Base-by-base conservation (phyloP, 2,113 vertebrate species). In the Datnioides undecimradiatus region DNA sequence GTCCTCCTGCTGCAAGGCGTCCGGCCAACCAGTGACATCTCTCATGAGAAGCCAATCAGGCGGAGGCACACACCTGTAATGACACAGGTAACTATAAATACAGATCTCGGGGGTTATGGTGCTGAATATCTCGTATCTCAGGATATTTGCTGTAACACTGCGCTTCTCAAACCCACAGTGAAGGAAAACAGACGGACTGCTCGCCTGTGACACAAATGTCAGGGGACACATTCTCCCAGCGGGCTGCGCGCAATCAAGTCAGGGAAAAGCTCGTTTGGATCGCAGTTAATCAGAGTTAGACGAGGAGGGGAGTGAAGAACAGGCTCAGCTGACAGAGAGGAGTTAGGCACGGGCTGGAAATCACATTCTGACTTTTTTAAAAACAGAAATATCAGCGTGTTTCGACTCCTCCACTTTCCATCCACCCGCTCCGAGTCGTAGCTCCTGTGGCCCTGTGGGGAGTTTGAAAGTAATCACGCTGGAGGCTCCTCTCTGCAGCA, bases 201-300 rank as follows among this genome's bases (percentile, higher is more conserved):
- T 55, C 1, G 21, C 71, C 19, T 66, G 19, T 73, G 23, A 73
- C 31, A 63, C 19, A 84, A 59, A 74, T 64, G 25, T 80, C 41
- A 66, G 19, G 33, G 25, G 59, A 68, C 17, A 62, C 41, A n/a
- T 38, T 63, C 67, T 73, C 69, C 58, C 71, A 45, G 58, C 23
- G 60, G 55, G 14, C 8, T 19, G 54, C 10, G 69, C 23, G 71
- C 75, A 78, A 80, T 85, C 64, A 68, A 82, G 82, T 80, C 69
- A 72, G 31, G 31, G 68, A 46, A 49, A 62, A 81, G 41, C 58
- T 73, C 10, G 68, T 76, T 48, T 85, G 72, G 71, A 59, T 73
- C 19, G 0, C 54, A 65, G 27, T 67, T 69, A 49, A 80, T 80
- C 60, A 80, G 55, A 45, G 58, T 65, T 48, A 71, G 58, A 73